Conservation (phyloP, 2,888 invertebrate species). For the Reticulitermes lucifugus region DNA sequence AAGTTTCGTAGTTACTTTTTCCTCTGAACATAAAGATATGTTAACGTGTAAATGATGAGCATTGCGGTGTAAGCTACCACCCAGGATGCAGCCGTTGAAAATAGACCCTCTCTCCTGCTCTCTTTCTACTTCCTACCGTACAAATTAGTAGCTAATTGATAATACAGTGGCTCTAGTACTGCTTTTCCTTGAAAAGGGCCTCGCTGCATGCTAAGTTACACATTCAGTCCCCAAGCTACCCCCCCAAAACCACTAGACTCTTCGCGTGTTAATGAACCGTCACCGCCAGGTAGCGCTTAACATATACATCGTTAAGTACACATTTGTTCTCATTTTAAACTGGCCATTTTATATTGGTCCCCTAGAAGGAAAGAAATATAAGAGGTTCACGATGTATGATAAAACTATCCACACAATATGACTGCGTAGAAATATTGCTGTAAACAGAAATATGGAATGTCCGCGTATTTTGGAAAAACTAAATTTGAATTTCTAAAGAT, state of each 20-base stretch:
- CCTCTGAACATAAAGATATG: neutral
- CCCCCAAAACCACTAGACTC: neutral
- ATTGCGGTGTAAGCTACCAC: neutral
- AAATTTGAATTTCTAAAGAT: too few species aligned
- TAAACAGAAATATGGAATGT: too few species aligned
- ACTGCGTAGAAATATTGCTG: too few species aligned
- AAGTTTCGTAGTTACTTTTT: neutral
- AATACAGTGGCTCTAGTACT: constrained; percentile 5
- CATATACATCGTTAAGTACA: neutral
- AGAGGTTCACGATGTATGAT: neutral
- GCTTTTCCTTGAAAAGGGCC: neutral
- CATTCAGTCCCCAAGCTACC: neutral
- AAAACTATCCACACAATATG: neutral
- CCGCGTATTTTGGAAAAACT: too few species aligned
- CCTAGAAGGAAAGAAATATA: neutral
- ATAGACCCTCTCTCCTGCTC: neutral
- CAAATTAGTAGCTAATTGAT: constrained; percentile 21
- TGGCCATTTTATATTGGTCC: neutral
- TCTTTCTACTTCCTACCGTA: constrained; percentile 2
- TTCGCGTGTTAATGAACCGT: neutral
- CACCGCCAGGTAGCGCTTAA: too few species aligned
- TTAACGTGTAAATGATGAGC: constrained; percentile 8
- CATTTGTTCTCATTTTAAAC: neutral
- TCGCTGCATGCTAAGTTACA: neutral
- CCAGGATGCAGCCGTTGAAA: neutral